These are phyloP conservation scores for Pristionchus entomophagus DNA, from an alignment of 2,888 invertebrate genomes.

Conservation along the genomic window DNA sequence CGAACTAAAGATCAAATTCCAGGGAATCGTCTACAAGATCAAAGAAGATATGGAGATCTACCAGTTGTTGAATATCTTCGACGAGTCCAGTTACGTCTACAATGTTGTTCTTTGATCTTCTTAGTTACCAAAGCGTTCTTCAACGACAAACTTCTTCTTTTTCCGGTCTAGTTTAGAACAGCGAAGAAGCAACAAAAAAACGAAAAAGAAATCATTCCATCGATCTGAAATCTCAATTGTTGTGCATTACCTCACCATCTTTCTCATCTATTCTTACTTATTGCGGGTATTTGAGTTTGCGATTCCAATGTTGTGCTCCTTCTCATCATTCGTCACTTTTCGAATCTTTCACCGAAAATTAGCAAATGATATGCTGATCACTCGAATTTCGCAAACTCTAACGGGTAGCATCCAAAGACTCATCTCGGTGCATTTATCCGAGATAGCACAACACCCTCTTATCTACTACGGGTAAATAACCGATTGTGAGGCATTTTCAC, in stretches of 20 bases:
- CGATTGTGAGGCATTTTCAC: slow-evolving; percentile 28
- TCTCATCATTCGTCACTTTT: too few relatives aligned
- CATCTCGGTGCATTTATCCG: not conserved
- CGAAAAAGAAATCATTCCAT: too few relatives aligned
- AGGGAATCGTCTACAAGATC: slow-evolving; percentile 39
- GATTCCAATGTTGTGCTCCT: too few relatives aligned
- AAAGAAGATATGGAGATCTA: slow-evolving; percentile 48
- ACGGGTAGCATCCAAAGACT: not conserved
- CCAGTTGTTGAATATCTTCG: slow-evolving; percentile 43
- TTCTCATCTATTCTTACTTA: too few relatives aligned
- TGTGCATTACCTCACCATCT: too few relatives aligned
- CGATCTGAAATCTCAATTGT: not conserved
- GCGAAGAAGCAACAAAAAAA: not conserved
- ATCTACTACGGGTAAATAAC: not conserved
- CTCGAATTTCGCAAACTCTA: not conserved
- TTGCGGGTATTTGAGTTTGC: too few relatives aligned
- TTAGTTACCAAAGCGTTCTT: too few relatives aligned
- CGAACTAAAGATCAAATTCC: too few relatives aligned
- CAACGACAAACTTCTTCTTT: too few relatives aligned
- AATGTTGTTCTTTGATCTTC: too few relatives aligned
- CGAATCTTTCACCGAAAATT: too few relatives aligned
- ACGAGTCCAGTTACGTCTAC: slow-evolving; percentile 20
- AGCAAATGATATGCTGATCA: not conserved
- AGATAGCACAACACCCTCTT: not conserved
- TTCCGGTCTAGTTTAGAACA: too few relatives aligned